Base-by-base conservation (phyloP, 53 echinoderm and acorn worm genomes). In the Henricia sp. region DNA sequence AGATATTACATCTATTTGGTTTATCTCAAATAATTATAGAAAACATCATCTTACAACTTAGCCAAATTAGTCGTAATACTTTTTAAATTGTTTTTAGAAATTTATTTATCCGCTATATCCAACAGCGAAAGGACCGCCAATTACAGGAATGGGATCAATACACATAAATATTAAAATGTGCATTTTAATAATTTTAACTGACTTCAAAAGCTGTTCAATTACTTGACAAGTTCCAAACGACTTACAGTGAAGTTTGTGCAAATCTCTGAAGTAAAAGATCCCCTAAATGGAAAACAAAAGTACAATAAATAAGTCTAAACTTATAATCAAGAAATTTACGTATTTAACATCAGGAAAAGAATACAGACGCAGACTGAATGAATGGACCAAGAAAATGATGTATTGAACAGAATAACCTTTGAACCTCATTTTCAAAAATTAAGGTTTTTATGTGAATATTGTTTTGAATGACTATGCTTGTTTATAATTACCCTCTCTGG, bases 251-350 rank as follows among this genome's bases (percentile, higher is more conserved):
- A 91, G 87, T 36, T 87, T 87, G 83, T 83, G 77, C 13, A 91
- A 57, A 70, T 91, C 91, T 70, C 91, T 83, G 84, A 87, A 91
- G 75, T 87, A 91, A 54, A 87, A 91, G 36, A 74, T 87, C 33
- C 91, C 86, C 86, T 86, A 67, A 16, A 66, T 52, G 10, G 65
- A 50, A 69, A 43, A 69, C 0, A 41, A 40, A 21, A 6, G n/a
- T 24, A 59, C 6, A 24, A 59, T 59, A 59, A 9, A n/a, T n/a
- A n/a, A n/a, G n/a, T 59, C n/a, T 27, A 9, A 59, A 59, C 60
- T 11, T 59, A 59, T 59, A 9, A 24, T 11, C n/a, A 5, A 9
- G 19, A 43, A 9, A 16, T 20, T 12, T 1, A 14, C 17, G 21
- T n/a, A 38, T 1, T 69, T 0, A 11, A 37, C 6, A 24, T 17